Conservation (phyloP, 2,888 invertebrate species). For the Athalia cordata region DNA sequence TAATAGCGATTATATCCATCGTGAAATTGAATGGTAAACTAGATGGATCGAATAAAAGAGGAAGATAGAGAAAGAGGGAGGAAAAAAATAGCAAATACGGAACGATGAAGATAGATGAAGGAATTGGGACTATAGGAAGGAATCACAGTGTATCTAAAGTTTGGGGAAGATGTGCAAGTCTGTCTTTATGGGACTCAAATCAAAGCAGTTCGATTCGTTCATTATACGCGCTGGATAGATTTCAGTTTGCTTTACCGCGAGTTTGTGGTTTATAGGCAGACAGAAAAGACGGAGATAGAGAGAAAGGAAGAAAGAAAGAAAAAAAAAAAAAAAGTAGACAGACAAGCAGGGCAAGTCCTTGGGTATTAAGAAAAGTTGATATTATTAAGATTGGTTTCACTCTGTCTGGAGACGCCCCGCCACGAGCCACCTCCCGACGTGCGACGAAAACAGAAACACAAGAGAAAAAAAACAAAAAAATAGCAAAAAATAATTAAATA, state of each 20-base stretch:
- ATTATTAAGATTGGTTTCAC: slow-evolving; percentile 40
- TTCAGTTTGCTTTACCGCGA: slow-evolving; percentile 26
- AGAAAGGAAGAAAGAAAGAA: too few species aligned
- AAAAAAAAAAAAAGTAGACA: not conserved
- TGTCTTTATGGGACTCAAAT: slow-evolving; percentile 22
- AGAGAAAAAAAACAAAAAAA: not conserved
- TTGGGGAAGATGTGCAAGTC: not conserved
- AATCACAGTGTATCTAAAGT: not conserved
- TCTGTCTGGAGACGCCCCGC: slow-evolving; percentile 29
- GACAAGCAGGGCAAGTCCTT: not conserved
- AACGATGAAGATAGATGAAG: too few species aligned
- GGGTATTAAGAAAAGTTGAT: slow-evolving; percentile 39
- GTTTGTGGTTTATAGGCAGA: slow-evolving; percentile 4
- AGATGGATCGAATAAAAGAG: too few species aligned
- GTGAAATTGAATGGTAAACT: too few species aligned
- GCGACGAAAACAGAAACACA: slow-evolving; percentile 10
- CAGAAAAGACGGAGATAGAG: not conserved
- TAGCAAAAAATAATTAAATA: not conserved
- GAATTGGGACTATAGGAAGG: too few species aligned
- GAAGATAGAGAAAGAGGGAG: too few species aligned
- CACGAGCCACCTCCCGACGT: too few species aligned
- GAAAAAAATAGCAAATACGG: too few species aligned
- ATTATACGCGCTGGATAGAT: slow-evolving; percentile 6
- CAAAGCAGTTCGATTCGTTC: slow-evolving; percentile 19
- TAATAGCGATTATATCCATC: too few species aligned